A percentile compares a stretch with the other conserved stretches of the same genome.
phyloP scores from a whole-genome alignment of 2,113 vertebrate genomes.

The Psittacula cyanocephala region DNA sequence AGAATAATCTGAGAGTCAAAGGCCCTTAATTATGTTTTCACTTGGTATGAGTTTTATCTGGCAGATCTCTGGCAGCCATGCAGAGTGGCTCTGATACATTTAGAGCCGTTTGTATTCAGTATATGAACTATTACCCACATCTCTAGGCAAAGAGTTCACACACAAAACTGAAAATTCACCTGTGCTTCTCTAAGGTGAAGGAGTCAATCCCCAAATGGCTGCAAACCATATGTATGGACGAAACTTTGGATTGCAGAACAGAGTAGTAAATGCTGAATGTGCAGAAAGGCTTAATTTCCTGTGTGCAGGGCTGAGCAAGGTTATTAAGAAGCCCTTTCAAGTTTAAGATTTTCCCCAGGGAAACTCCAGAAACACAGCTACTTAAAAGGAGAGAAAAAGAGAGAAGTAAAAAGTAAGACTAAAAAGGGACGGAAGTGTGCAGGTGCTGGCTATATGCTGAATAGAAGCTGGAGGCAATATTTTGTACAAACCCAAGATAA shows the following conservation, averaged over 20 bases:
- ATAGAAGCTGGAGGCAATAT: background rate
- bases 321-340: conserved; percentile 73
- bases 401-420: background rate
- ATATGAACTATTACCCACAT: background rate
- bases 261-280: conserved; percentile 64
- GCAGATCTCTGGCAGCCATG: background rate
- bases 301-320: conserved; percentile 57
- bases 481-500: background rate
- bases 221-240: background rate
- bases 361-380: conserved; percentile 57
- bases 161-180: conserved; percentile 53
- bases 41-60: background rate
- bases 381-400: background rate
- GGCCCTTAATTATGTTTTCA: conserved; percentile 47
- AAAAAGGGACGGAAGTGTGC: background rate
- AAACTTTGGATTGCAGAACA: conserved; percentile 55
- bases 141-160: background rate
- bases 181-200: conserved; percentile 12
- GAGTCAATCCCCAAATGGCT: conserved; percentile 50
- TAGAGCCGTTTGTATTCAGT: background rate
- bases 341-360: conserved; percentile 56
- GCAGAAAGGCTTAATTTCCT: conserved; percentile 73
- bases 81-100: background rate
- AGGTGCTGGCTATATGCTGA: background rate
- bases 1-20: conserved; percentile 22